Evolutionary conservation across 2,113 vertebrate genomes (phyloP).

Genomic region (Oceanites oceanicus): DNA sequence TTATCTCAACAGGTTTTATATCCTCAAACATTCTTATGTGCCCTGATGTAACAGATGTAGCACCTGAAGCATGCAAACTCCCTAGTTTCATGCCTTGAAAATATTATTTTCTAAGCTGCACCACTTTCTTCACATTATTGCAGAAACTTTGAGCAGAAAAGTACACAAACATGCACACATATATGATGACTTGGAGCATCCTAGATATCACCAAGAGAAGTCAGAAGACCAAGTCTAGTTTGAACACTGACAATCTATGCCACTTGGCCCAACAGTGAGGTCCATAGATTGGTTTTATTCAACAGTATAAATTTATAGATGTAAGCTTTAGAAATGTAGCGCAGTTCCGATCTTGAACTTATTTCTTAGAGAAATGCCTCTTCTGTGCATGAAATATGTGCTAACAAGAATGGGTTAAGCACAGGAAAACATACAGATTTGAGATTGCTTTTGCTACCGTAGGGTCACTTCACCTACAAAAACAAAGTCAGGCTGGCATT

Average conservation of each 20-base stretch:
- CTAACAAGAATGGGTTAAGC: not conserved
- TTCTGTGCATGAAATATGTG: not conserved
- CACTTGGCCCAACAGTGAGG: not conserved
- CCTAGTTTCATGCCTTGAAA: not conserved
- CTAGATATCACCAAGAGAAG: not conserved
- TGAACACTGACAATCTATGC: not conserved
- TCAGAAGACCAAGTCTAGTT: not conserved
- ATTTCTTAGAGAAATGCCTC: not conserved
- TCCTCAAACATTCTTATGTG: not conserved
- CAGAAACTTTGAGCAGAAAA: not conserved
- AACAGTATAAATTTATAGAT: not conserved
- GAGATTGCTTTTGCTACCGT: not conserved
- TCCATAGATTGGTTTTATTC: not conserved
- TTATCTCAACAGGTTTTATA: not conserved
- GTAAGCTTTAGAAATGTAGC: not conserved
- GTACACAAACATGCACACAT: fast-evolving
- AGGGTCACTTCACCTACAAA: not conserved
- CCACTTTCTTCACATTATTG: not conserved
- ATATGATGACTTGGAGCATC: not conserved
- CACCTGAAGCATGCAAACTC: not conserved
- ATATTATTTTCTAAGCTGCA: not conserved
- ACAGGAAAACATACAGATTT: not conserved
- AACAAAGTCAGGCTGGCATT: not conserved
- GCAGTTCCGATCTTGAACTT: not conserved
- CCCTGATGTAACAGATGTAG: not conserved